Evolutionary conservation across 2,797 vertebrate species (phyloP).

Genomic region (Mastacembelus armatus): DNA sequence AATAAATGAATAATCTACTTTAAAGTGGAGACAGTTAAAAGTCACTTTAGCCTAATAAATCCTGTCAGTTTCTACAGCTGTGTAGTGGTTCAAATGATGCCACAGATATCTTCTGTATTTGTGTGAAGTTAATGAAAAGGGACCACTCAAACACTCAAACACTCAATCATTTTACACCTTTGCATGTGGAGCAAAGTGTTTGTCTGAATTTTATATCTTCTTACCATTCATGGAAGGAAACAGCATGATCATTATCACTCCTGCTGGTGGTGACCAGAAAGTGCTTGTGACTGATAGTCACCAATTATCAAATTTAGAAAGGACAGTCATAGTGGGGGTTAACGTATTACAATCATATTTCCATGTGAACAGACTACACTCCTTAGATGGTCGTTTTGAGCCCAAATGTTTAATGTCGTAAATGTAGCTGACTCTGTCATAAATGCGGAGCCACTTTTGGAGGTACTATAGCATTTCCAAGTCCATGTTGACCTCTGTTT

Average conservation of each 20-base stretch:
- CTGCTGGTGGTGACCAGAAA: slow-evolving; percentile 47
- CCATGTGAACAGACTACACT: background rate
- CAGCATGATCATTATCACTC: slow-evolving; percentile 48
- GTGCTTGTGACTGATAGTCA: slow-evolving; percentile 47
- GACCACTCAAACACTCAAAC: background rate
- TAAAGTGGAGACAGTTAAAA: slow-evolving; percentile 15
- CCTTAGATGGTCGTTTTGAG: slow-evolving; percentile 30
- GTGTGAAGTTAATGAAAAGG: background rate
- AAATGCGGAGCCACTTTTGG: slow-evolving; percentile 24
- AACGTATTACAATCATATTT: too few relatives aligned
- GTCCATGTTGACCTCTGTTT: slow-evolving; percentile 43
- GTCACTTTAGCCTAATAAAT: slow-evolving; percentile 10
- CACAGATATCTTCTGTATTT: slow-evolving; percentile 9
- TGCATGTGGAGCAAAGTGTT: slow-evolving; percentile 58
- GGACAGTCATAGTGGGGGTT: too few relatives aligned
- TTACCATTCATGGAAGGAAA: slow-evolving; percentile 44
- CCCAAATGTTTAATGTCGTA: slow-evolving; percentile 60
- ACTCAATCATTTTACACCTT: too few relatives aligned
- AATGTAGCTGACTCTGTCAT: slow-evolving; percentile 29
- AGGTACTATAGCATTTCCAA: slow-evolving; percentile 42
- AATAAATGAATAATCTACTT: slow-evolving; percentile 40
- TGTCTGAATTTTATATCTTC: slow-evolving; percentile 48
- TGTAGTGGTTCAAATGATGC: background rate
- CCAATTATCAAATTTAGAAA: slow-evolving; percentile 48
- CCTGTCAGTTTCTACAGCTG: slow-evolving; percentile 6